phyloP scores from a whole-genome alignment of 2,113 vertebrate species.

The Drymodes brunneopygia region DNA sequence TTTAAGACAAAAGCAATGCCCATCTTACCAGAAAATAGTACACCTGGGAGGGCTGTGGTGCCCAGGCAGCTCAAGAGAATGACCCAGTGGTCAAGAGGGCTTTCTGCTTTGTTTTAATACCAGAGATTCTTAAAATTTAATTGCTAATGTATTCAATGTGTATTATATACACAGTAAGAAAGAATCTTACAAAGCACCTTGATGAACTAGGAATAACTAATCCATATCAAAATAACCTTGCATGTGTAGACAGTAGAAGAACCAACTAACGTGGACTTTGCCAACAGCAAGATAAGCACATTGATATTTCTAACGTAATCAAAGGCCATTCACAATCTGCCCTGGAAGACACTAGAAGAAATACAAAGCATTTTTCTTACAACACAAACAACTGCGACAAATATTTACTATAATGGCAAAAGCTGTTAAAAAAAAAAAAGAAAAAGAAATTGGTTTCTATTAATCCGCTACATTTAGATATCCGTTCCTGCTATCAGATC shows the following conservation, averaged over 20 bases:
- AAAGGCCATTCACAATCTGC: slow-evolving; percentile 10
- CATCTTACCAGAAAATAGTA: neutral
- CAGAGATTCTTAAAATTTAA: neutral
- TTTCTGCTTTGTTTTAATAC: neutral
- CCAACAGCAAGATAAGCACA: slow-evolving; percentile 9
- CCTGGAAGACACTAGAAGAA: neutral
- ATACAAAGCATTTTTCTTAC: slow-evolving; percentile 3
- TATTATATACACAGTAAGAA: neutral
- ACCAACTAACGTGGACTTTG: neutral
- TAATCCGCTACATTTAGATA: slow-evolving; percentile 19
- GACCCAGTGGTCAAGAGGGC: fast-evolving
- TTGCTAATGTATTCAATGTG: neutral
- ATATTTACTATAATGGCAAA: slow-evolving; percentile 20
- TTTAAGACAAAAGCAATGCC: neutral
- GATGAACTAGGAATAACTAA: neutral
- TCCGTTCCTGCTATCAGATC: neutral
- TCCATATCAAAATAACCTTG: slow-evolving; percentile 1
- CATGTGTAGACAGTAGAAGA: neutral
- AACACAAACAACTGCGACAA: neutral
- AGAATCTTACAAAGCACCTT: neutral
- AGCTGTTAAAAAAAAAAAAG: neutral
- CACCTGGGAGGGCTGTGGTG: neutral
- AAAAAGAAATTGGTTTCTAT: neutral
- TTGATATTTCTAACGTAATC: neutral
- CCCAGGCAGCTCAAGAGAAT: fast-evolving